Evolutionary conservation across 2,113 vertebrate species (phyloP).

Genomic region (Otis tarda): DNA sequence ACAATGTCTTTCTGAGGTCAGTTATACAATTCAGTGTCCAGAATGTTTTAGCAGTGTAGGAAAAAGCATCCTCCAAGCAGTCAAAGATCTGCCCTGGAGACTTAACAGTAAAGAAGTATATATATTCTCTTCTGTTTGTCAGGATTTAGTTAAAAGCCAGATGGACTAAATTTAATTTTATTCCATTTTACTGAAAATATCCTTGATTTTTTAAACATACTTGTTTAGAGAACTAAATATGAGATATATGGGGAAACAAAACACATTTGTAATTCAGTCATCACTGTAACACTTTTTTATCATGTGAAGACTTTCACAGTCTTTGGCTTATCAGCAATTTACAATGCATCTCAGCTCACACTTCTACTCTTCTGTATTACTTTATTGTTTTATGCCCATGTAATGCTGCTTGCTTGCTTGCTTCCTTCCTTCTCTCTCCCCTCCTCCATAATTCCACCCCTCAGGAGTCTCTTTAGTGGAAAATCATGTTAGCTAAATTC

Average conservation of each 20-base stretch:
- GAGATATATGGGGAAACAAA: neutral
- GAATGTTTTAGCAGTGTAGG: neutral
- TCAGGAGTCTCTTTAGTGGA: neutral
- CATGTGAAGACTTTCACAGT: neutral
- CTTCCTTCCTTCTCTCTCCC: neutral
- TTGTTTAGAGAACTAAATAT: constrained; percentile 15
- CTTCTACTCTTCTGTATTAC: neutral
- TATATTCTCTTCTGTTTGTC: constrained; percentile 1
- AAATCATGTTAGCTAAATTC: neutral
- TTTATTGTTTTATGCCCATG: neutral
- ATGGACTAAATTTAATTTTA: constrained; percentile 35
- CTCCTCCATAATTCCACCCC: accelerated
- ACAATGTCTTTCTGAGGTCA: neutral
- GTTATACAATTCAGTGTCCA: neutral
- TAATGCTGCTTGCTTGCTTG: neutral
- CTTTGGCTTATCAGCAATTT: neutral
- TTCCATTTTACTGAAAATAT: constrained; percentile 9
- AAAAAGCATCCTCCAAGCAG: neutral
- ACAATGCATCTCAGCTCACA: neutral
- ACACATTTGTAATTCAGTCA: neutral
- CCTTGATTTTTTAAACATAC: constrained; percentile 5
- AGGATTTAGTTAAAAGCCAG: constrained; percentile 8
- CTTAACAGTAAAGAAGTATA: constrained; percentile 31
- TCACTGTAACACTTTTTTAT: neutral
- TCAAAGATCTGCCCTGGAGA: neutral